phyloP scores from a whole-genome alignment of 2,113 vertebrate genomes.

The Columbina picui region DNA sequence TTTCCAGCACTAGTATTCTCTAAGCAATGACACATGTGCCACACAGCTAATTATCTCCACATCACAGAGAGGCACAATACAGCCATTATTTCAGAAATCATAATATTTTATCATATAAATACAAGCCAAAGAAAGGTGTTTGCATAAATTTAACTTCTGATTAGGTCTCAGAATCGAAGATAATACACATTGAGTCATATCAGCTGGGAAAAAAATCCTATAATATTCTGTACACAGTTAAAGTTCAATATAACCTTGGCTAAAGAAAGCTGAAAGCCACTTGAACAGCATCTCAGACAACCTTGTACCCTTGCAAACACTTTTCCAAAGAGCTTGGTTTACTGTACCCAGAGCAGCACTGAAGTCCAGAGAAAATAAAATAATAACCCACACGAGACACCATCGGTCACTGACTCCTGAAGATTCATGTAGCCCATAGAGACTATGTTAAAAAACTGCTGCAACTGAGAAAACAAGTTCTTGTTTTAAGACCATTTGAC shows the following conservation, averaged over 20 bases:
- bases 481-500: conserved; percentile 3
- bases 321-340: background rate
- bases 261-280: background rate
- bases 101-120: background rate
- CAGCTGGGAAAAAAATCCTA: background rate
- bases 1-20: background rate
- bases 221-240: background rate
- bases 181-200: background rate
- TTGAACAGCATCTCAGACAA: background rate
- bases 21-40: background rate
- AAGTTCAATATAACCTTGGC: background rate
- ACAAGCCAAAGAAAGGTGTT: background rate
- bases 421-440: background rate
- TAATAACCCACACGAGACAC: background rate
- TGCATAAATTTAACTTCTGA: background rate
- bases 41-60: background rate
- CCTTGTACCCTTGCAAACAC: background rate
- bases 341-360: background rate
- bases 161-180: background rate
- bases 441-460: conserved; percentile 31
- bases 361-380: conserved; percentile 28
- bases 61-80: background rate
- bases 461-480: conserved; percentile 47
- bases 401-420: background rate
- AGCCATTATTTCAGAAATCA: background rate